Evolutionary conservation across 2,888 invertebrate genomes (phyloP).

Genomic region (Caradrina clavipalpis): DNA sequence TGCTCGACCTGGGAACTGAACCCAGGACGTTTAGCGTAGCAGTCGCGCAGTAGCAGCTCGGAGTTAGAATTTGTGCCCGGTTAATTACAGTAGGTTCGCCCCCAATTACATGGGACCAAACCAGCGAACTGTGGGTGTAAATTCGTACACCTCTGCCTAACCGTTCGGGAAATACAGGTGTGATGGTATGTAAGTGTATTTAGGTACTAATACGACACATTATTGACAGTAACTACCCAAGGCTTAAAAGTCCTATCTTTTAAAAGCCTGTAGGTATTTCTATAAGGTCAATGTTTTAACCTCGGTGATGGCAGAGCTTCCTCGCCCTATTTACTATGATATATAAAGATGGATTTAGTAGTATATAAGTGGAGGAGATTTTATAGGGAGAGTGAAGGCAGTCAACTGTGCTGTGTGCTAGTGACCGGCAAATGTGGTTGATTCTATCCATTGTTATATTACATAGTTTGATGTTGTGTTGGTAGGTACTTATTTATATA

Average conservation of each 20-base stretch:
- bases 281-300: conserved; percentile 45
- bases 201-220: no score
- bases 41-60: no score
- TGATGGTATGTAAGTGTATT: no score
- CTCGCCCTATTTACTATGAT: conserved; percentile 19
- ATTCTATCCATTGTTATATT: conserved; percentile 31
- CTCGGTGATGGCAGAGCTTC: conserved; percentile 5
- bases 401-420: conserved; percentile 33
- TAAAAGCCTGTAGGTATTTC: conserved; percentile 17
- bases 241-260: conserved; percentile 24
- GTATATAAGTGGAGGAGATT: conserved; percentile 26
- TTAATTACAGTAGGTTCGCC: no score
- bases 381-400: conserved; percentile 40
- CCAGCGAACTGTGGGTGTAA: no score
- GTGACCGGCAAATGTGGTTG: conserved; percentile 57
- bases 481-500: not conserved
- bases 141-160: no score
- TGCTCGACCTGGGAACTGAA: no score
- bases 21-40: no score
- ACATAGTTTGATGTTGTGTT: conserved; percentile 16
- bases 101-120: no score
- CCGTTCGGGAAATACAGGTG: no score
- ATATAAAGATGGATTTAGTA: not conserved
- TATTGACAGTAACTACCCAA: conserved; percentile 4
- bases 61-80: no score